Conservation (phyloP, 2,113 vertebrate species). For the Cephalopterus ornatus region DNA sequence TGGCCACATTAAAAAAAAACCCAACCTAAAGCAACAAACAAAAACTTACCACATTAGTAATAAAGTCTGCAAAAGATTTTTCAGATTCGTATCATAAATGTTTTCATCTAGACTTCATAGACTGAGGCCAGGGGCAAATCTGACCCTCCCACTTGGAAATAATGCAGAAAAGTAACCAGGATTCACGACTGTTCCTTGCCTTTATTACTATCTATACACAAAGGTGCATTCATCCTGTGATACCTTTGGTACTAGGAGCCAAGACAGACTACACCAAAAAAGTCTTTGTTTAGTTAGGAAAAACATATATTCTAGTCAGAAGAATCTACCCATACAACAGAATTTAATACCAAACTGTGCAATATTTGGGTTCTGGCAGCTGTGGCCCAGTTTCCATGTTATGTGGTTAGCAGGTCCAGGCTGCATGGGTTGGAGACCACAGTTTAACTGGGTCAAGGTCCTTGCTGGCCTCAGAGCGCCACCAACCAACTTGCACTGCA, state of each 20-base stretch:
- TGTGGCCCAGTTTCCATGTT: neutral
- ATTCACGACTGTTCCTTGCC: neutral
- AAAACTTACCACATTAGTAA: neutral
- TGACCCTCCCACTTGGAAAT: neutral
- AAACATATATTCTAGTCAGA: neutral
- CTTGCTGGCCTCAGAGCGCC: neutral
- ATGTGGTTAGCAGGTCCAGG: neutral
- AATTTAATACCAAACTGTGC: neutral
- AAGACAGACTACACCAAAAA: neutral
- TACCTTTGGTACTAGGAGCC: neutral
- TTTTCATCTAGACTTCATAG: neutral
- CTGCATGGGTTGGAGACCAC: neutral
- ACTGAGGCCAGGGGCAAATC: neutral
- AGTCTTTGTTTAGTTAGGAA: neutral
- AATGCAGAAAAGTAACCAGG: neutral
- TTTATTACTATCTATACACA: neutral
- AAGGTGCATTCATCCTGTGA: neutral
- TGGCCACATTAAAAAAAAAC: neutral
- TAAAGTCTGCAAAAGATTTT: constrained; percentile 16
- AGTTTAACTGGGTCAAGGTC: neutral
- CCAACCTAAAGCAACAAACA: neutral
- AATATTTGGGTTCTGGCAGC: neutral
- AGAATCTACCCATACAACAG: neutral
- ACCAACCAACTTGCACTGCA: neutral
- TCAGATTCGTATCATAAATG: neutral